Percentiles rank a stretch among this genome's conserved stretches.
phyloP scores from a whole-genome alignment of 2,888 invertebrate species.

The Oxytorus armatus region DNA sequence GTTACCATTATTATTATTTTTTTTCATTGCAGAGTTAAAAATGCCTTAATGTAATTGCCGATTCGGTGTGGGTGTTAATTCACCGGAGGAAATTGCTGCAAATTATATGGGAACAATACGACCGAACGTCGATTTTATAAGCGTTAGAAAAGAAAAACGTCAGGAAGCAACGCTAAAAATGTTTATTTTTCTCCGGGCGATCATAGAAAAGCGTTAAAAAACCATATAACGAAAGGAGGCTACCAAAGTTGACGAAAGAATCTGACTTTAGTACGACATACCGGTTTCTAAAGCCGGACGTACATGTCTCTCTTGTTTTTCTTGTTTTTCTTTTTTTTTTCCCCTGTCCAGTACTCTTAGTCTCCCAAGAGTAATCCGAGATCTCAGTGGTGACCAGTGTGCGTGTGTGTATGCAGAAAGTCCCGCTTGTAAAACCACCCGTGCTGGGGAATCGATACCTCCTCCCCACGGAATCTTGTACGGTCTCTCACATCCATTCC shows the following conservation, averaged over 20 bases:
- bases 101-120: too few species aligned
- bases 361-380: conserved; percentile 75
- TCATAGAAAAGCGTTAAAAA: not conserved
- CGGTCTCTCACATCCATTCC: conserved; percentile 79
- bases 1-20: too few species aligned
- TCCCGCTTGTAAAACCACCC: conserved; percentile 73
- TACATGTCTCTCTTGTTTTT: conserved; percentile 54
- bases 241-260: conserved; percentile 27
- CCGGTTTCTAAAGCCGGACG: conserved; percentile 53
- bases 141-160: too few species aligned
- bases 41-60: too few species aligned
- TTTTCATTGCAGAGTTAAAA: too few species aligned
- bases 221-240: not conserved
- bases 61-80: too few species aligned
- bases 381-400: conserved; percentile 61
- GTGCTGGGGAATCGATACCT: conserved; percentile 80
- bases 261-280: conserved; percentile 25
- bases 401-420: conserved; percentile 71
- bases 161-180: too few species aligned
- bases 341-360: conserved; percentile 43
- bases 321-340: too few species aligned
- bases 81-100: too few species aligned
- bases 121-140: too few species aligned
- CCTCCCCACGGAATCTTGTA: conserved; percentile 78
- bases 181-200: too few species aligned